phyloP scores from a whole-genome alignment of 2,888 invertebrate species.

The Eutolmus rufibarbis region DNA sequence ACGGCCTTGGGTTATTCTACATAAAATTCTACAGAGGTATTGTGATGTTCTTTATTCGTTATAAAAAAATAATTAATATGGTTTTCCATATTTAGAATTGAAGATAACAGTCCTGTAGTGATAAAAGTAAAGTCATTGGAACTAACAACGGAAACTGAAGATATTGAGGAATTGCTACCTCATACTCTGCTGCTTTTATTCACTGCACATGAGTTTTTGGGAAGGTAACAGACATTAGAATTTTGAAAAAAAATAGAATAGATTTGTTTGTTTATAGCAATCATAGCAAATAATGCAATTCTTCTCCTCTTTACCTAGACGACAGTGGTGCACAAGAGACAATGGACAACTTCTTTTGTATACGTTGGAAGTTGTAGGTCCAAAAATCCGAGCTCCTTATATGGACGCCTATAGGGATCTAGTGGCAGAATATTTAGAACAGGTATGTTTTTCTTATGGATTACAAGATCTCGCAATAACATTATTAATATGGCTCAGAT shows the following conservation, averaged over 20 bases:
- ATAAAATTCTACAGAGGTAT: constrained; percentile 75
- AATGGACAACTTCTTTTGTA: constrained; percentile 81
- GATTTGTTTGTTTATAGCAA: not conserved
- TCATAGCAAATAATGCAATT: constrained; percentile 31
- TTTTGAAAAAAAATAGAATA: not conserved
- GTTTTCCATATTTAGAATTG: constrained; percentile 64
- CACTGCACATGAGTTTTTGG: constrained; percentile 84
- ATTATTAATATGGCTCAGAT: constrained; percentile 53
- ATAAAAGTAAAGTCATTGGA: constrained; percentile 52
- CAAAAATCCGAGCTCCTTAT: constrained; percentile 72
- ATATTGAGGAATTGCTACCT: constrained; percentile 69
- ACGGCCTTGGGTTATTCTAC: constrained; percentile 83
- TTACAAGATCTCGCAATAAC: not conserved
- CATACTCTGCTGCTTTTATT: constrained; percentile 79
- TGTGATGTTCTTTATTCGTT: constrained; percentile 34
- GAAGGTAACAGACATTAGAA: constrained; percentile 62
- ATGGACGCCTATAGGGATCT: constrained; percentile 71
- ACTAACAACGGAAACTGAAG: constrained; percentile 59
- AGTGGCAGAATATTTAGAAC: constrained; percentile 82
- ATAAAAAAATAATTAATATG: constrained; percentile 5
- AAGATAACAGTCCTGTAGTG: constrained; percentile 71
- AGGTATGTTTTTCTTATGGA: constrained; percentile 60
- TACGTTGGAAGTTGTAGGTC: constrained; percentile 76
- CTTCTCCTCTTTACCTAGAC: constrained; percentile 59
- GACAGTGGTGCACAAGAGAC: constrained; percentile 79